A percentile compares a stretch with the other conserved stretches of the same genome.
These are phyloP conservation scores for Craterocephalus amniculus DNA, from an alignment of 2,797 vertebrate species.

Conservation along the genomic window DNA sequence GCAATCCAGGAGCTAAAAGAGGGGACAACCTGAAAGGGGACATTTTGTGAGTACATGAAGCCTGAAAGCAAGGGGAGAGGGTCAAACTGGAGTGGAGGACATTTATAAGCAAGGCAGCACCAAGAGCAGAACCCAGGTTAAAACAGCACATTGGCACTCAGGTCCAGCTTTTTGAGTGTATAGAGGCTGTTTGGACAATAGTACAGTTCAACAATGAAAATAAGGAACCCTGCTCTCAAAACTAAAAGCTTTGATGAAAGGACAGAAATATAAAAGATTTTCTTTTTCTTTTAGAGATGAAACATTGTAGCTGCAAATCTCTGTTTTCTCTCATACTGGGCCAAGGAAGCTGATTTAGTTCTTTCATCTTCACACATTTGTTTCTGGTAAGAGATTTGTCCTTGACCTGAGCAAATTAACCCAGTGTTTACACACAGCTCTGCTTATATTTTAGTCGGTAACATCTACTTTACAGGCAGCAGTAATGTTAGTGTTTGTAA, in stretches of 20 bases:
- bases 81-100: not conserved
- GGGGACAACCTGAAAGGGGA: not conserved
- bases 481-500: not conserved
- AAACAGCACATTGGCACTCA: not conserved
- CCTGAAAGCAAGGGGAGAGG: not conserved
- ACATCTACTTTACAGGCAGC: not conserved
- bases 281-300: not conserved
- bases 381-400: not conserved
- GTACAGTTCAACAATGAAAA: not conserved
- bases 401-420: not conserved
- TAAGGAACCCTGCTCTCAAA: not conserved
- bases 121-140: not conserved
- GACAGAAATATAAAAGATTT: not conserved
- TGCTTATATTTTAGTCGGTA: not conserved
- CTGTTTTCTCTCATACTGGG: not conserved
- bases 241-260: not conserved
- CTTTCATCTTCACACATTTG: not conserved
- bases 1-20: not conserved
- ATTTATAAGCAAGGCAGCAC: not conserved
- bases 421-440: not conserved
- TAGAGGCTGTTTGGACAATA: not conserved
- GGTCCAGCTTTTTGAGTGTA: not conserved
- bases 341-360: not conserved
- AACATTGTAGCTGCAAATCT: not conserved
- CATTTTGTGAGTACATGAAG: not conserved